These are phyloP conservation scores for Dicycla oo DNA, from an alignment of 2,888 invertebrate species.

Conservation along the genomic window DNA sequence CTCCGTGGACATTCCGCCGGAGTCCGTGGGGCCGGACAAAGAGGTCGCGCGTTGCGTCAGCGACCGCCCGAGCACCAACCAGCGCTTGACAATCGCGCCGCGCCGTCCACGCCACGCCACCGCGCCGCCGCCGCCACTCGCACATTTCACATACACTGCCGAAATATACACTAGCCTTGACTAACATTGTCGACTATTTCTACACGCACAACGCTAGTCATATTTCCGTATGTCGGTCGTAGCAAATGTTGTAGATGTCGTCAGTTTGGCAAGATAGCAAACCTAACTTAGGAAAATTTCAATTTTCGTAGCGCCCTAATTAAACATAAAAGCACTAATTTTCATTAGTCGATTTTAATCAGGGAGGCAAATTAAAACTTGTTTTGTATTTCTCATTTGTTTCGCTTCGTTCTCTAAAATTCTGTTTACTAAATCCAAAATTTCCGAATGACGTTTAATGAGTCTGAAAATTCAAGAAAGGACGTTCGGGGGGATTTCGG, in stretches of 20 bases:
- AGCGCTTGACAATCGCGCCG: constrained; percentile 70
- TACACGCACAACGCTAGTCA: constrained; percentile 70
- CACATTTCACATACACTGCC: constrained; percentile 81
- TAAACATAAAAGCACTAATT: constrained; percentile 47
- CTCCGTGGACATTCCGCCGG: constrained; percentile 81
- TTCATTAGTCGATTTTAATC: constrained; percentile 63
- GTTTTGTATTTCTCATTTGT: constrained; percentile 72
- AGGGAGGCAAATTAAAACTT: constrained; percentile 59
- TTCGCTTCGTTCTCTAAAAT: constrained; percentile 75
- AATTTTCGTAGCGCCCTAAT: constrained; percentile 47
- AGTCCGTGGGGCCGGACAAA: constrained; percentile 86
- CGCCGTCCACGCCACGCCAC: constrained; percentile 65
- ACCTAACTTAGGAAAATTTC: constrained; percentile 19
- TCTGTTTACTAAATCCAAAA: constrained; percentile 85
- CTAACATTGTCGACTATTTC: constrained; percentile 80
- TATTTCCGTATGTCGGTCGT: constrained; percentile 76
- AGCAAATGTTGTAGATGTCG: constrained; percentile 60
- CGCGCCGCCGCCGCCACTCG: constrained; percentile 63
- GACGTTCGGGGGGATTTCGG: constrained; percentile 66
- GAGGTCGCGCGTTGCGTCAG: constrained; percentile 90
- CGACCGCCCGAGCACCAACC: constrained; percentile 69
- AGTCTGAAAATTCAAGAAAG: constrained; percentile 82
- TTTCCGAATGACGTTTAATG: constrained; percentile 85
- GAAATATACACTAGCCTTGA: constrained; percentile 84
- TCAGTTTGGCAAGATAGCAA: constrained; percentile 39